Percentiles rank a stretch among this genome's conserved stretches.
Evolutionary conservation across 2,797 vertebrate genomes (phyloP).

Genomic region (Eulemur coronatus): DNA sequence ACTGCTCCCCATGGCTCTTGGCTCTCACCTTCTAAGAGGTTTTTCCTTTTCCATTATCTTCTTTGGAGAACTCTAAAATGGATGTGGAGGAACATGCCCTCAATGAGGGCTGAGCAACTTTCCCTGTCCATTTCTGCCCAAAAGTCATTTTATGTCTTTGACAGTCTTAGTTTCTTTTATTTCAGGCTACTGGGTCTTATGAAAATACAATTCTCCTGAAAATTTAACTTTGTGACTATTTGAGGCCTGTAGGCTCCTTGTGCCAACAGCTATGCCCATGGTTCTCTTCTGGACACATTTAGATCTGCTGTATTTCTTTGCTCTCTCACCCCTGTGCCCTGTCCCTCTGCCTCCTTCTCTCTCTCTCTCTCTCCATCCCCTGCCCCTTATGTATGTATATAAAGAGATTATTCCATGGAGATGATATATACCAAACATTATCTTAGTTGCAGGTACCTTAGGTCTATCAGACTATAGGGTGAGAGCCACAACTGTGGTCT

Average conservation of each 20-base stretch:
- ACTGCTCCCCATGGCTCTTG: not conserved
- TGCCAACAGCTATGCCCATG: not conserved
- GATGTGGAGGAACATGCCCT: not conserved
- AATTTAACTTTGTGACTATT: not conserved
- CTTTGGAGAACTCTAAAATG: not conserved
- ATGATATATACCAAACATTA: too few species aligned
- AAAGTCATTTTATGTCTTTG: not conserved
- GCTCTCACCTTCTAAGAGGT: not conserved
- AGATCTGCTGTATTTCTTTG: not conserved
- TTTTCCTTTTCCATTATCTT: not conserved
- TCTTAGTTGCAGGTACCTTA: not conserved
- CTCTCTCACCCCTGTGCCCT: not conserved
- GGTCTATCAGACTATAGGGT: not conserved
- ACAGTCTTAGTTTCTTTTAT: not conserved
- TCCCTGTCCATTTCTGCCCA: not conserved
- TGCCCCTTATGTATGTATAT: too few species aligned
- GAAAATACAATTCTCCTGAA: not conserved
- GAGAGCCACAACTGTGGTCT: not conserved
- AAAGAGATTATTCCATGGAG: too few species aligned
- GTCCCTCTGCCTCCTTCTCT: not conserved
- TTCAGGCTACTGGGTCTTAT: not conserved
- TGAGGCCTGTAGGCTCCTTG: not conserved
- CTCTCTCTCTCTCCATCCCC: accelerated
- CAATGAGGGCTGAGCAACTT: not conserved
- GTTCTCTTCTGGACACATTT: not conserved